Percentiles rank a stretch among this genome's conserved stretches.
Conservation (phyloP, 1,140 invertebrate genomes). For the Ericerus pela region DNA sequence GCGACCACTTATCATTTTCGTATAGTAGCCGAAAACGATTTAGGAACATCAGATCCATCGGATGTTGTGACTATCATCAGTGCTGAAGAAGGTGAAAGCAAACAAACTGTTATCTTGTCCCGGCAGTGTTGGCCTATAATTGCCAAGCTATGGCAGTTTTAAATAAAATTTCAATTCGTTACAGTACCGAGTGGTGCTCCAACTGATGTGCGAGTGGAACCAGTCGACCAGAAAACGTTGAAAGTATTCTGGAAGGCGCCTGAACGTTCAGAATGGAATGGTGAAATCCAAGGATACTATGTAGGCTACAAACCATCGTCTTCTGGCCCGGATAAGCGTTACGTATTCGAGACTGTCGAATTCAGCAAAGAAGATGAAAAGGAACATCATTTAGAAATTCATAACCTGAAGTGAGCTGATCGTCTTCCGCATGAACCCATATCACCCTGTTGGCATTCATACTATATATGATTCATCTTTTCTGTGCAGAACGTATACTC, state of each 20-base stretch:
- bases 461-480: constrained; percentile 8
- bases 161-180: constrained; percentile 15
- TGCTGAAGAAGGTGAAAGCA: constrained; percentile 61
- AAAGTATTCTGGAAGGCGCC: constrained; percentile 90
- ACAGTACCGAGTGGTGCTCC: constrained; percentile 64
- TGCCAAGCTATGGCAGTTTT: background rate
- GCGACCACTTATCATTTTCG: constrained; percentile 83
- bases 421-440: background rate
- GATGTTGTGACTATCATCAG: constrained; percentile 85
- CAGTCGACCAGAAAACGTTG: constrained; percentile 80
- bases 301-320: constrained; percentile 78
- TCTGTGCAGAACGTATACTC: constrained; percentile 63
- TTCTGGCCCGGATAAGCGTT: constrained; percentile 62
- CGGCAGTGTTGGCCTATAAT: constrained; percentile 3
- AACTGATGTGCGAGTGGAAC: constrained; percentile 68
- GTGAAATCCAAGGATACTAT: constrained; percentile 78
- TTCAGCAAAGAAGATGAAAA: constrained; percentile 81
- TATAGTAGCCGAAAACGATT: constrained; percentile 86
- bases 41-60: constrained; percentile 80
- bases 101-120: background rate
- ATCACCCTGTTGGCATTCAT: background rate
- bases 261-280: constrained; percentile 76
- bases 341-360: constrained; percentile 81
- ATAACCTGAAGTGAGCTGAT: constrained; percentile 51
- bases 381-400: constrained; percentile 69